Evolutionary conservation across 1,140 invertebrate species (phyloP).

Genomic region (Neomicropteryx cornuta): DNA sequence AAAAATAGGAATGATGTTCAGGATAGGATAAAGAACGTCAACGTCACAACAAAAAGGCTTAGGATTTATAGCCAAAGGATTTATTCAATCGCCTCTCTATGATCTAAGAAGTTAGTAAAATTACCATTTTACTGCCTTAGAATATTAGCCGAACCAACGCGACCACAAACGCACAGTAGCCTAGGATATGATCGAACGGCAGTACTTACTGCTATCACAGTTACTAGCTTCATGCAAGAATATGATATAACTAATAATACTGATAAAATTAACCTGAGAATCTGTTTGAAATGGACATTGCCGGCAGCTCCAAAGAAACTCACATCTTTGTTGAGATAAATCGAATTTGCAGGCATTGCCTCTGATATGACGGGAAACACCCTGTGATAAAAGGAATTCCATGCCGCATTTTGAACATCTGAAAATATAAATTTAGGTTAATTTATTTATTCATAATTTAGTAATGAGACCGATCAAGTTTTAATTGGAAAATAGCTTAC

Average conservation of each 20-base stretch:
- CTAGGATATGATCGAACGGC: no score
- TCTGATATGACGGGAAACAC: slow-evolving; percentile 55
- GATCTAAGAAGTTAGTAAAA: no score
- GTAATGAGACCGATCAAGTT: no score
- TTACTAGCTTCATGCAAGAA: not conserved
- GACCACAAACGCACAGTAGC: no score
- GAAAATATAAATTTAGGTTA: slow-evolving; percentile 17
- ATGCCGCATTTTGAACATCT: slow-evolving; percentile 57
- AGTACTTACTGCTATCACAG: no score
- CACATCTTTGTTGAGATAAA: slow-evolving; percentile 10
- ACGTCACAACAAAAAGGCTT: no score
- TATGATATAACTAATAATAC: not conserved
- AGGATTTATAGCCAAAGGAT: no score
- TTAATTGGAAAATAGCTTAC: slow-evolving; percentile 17
- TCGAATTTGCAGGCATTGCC: slow-evolving; percentile 41
- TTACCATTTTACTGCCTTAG: no score
- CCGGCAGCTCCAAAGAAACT: slow-evolving; percentile 35
- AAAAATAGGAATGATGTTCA: not conserved
- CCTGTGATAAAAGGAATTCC: slow-evolving; percentile 57
- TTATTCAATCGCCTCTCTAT: no score
- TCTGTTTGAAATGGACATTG: slow-evolving; percentile 31
- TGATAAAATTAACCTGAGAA: slow-evolving; percentile 20
- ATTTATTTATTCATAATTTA: no score
- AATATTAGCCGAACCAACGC: no score
- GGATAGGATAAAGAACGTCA: no score